phyloP scores from a whole-genome alignment of 2,797 vertebrate genomes.

The Mallotus villosus region DNA sequence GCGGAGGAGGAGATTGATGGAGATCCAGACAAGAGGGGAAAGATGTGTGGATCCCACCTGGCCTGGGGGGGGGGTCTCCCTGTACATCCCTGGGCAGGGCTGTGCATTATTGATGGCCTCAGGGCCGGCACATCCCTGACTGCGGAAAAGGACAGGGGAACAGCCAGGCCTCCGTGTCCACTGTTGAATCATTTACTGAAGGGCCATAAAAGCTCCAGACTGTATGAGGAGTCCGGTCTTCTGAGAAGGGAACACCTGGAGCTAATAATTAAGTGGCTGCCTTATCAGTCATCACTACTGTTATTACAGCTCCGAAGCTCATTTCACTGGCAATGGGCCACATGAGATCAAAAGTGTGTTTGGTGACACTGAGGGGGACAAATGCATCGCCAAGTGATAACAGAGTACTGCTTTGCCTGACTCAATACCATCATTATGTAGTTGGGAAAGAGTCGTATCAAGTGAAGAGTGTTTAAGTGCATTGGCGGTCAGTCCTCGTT shows the following conservation, averaged over 20 bases:
- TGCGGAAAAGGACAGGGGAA: constrained; percentile 4
- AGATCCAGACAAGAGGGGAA: constrained; percentile 21
- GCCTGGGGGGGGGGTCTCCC: not conserved
- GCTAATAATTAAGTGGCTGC: not conserved
- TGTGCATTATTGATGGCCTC: constrained; percentile 4
- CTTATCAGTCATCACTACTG: constrained; percentile 4
- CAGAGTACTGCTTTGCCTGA: too few relatives aligned
- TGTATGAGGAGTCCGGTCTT: not conserved
- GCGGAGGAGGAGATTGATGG: not conserved
- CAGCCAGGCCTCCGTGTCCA: not conserved
- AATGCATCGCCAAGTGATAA: not conserved
- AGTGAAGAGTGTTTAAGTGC: too few relatives aligned
- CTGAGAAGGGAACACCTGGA: not conserved
- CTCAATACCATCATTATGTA: too few relatives aligned
- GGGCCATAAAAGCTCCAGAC: not conserved
- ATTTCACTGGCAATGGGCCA: constrained; percentile 35
- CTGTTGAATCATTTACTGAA: constrained; percentile 28
- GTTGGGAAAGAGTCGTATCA: too few relatives aligned
- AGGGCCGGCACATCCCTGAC: not conserved
- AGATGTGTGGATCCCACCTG: not conserved
- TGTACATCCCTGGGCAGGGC: not conserved
- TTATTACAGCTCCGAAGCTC: not conserved
- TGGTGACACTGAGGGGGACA: not conserved
- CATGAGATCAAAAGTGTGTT: not conserved
- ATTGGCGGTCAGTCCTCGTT: too few relatives aligned